Conservation (phyloP, 2,113 vertebrate genomes). For the Limnothrissa miodon region DNA sequence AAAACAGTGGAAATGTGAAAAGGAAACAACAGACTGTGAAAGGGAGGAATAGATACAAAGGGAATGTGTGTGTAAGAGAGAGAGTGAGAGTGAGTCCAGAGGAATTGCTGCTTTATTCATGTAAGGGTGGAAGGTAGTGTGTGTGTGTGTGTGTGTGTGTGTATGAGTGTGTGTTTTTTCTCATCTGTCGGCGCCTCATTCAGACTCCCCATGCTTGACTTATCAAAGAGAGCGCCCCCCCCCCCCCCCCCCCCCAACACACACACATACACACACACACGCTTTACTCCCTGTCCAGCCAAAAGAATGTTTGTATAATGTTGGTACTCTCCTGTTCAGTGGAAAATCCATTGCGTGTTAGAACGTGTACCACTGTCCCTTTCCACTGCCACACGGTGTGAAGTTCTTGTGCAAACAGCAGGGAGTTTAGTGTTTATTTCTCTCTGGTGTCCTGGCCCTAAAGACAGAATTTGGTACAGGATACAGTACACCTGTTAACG, state of each 20-base stretch:
- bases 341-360: neutral
- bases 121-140: constrained; percentile 85
- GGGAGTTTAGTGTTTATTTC: too few relatives aligned
- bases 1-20: neutral
- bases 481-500: too few relatives aligned
- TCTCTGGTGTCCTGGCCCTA: too few relatives aligned
- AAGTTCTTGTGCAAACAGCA: too few relatives aligned
- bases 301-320: too few relatives aligned
- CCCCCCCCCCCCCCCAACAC: constrained; percentile 22
- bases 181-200: constrained; percentile 89
- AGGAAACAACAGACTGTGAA: neutral
- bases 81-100: constrained; percentile 75
- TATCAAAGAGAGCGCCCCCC: constrained; percentile 83
- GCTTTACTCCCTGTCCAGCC: constrained; percentile 42
- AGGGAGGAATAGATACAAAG: constrained; percentile 78
- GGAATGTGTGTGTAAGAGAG: neutral
- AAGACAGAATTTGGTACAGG: too few relatives aligned
- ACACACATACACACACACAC: constrained; percentile 41
- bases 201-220: constrained; percentile 86
- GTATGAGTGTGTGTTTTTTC: constrained; percentile 72
- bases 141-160: constrained; percentile 59
- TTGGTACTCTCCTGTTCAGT: too few relatives aligned
- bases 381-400: too few relatives aligned
- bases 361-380: neutral
- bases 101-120: constrained; percentile 90